These are phyloP conservation scores for Serranus cabrilla DNA, from an alignment of 2,797 vertebrate genomes.

Conservation along the genomic window DNA sequence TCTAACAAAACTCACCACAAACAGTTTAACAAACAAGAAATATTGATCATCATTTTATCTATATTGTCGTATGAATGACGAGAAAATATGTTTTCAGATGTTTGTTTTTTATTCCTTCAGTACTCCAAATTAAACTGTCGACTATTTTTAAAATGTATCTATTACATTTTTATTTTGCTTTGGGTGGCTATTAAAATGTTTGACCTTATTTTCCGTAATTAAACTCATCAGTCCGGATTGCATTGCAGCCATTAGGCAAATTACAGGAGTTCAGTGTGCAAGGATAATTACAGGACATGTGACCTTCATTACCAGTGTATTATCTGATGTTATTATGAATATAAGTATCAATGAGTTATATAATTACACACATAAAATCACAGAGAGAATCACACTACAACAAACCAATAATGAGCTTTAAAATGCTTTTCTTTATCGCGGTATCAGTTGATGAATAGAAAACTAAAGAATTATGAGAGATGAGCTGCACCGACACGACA, in stretches of 20 bases:
- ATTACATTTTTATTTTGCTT: no score
- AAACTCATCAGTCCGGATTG: conserved; percentile 1
- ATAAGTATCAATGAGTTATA: not conserved
- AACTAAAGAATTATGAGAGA: not conserved
- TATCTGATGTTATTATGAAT: not conserved
- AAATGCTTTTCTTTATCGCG: not conserved
- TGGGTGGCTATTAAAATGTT: not conserved
- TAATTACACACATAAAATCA: not conserved
- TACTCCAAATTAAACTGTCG: no score
- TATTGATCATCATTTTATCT: no score
- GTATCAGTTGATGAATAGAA: not conserved
- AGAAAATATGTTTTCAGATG: no score
- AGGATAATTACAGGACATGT: not conserved
- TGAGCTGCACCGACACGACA: not conserved
- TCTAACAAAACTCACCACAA: no score
- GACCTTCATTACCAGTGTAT: not conserved
- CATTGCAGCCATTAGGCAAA: not conserved
- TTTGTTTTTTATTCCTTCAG: no score
- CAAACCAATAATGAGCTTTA: not conserved
- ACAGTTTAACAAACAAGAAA: no score
- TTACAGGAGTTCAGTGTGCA: not conserved
- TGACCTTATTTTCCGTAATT: not conserved
- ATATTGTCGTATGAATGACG: no score
- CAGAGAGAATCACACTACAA: not conserved
- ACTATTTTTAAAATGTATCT: no score